Evolutionary conservation across 1,140 invertebrate species (phyloP).

Genomic region (Scaptomyza hsui): DNA sequence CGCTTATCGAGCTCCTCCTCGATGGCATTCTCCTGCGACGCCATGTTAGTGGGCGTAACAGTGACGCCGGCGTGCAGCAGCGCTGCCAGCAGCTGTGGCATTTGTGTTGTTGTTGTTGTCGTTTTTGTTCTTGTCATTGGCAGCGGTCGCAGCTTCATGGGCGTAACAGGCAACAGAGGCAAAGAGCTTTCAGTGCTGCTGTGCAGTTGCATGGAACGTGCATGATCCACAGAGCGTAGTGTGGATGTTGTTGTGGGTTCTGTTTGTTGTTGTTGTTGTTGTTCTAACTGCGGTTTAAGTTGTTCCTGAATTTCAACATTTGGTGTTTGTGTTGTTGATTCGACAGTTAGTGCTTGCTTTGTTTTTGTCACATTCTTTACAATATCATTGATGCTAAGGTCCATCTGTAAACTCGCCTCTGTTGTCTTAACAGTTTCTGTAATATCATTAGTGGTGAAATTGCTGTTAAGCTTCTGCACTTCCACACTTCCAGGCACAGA

Average conservation of each 20-base stretch:
- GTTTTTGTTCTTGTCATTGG: conserved; percentile 38
- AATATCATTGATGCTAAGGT: background rate
- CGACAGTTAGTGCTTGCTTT: background rate
- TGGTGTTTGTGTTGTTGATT: background rate
- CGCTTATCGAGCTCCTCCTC: conserved; percentile 70
- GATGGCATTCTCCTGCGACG: conserved; percentile 64
- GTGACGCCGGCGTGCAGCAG: conserved; percentile 38
- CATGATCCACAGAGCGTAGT: conserved; percentile 43
- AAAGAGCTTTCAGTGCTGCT: conserved; percentile 38
- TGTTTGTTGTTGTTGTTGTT: background rate
- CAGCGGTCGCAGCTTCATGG: conserved; percentile 62
- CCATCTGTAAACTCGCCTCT: background rate
- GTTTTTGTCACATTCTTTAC: background rate
- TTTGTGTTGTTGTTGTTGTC: conserved; percentile 27
- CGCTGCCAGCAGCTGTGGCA: conserved; percentile 35
- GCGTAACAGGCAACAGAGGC: conserved; percentile 35
- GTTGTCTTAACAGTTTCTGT: background rate
- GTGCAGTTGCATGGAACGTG: conserved; percentile 50
- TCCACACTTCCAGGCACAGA: background rate
- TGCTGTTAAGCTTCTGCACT: background rate
- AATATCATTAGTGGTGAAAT: background rate
- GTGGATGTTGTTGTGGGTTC: conserved; percentile 5
- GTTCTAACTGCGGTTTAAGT: background rate
- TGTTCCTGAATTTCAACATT: background rate
- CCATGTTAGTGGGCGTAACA: conserved; percentile 3